Percentiles rank a stretch among this genome's conserved stretches.
phyloP scores from a whole-genome alignment of 2,888 invertebrate genomes.

The Conops quadrifasciatus region DNA sequence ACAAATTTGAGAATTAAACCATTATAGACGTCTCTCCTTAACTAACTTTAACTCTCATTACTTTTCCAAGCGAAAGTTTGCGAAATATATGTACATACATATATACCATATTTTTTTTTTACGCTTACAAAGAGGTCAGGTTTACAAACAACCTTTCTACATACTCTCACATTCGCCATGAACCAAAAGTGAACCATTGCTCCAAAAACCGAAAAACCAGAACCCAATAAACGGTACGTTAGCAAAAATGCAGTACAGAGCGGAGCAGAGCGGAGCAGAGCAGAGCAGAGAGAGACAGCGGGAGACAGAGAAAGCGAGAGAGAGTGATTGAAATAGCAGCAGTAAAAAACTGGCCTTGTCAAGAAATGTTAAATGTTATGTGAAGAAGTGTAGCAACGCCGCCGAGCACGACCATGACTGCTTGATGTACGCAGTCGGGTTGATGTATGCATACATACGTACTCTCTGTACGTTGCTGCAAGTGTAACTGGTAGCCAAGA shows the following conservation, averaged over 20 bases:
- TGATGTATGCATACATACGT: too few species aligned
- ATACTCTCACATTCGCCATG: slow-evolving; percentile 32
- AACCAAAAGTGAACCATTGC: slow-evolving; percentile 35
- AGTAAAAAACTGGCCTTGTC: slow-evolving; percentile 31
- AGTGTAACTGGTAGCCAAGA: too few species aligned
- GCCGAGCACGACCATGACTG: too few species aligned
- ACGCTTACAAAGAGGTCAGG: background rate
- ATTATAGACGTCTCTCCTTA: too few species aligned
- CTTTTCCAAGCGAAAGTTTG: too few species aligned
- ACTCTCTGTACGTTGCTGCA: too few species aligned
- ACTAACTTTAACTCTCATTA: too few species aligned
- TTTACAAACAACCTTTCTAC: background rate
- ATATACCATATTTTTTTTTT: background rate
- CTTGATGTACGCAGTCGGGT: too few species aligned
- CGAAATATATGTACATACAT: too few species aligned
- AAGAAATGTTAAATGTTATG: background rate
- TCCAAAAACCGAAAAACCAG: slow-evolving; percentile 11
- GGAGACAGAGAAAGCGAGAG: background rate
- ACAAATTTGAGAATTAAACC: too few species aligned
- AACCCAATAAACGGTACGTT: background rate
- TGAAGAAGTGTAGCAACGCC: too few species aligned
- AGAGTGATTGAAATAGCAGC: background rate
- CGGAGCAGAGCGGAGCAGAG: background rate
- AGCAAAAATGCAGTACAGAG: background rate
- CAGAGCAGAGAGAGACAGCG: background rate